Base-by-base conservation (phyloP, 2,113 vertebrate genomes). In the Ammodytes marinus region DNA sequence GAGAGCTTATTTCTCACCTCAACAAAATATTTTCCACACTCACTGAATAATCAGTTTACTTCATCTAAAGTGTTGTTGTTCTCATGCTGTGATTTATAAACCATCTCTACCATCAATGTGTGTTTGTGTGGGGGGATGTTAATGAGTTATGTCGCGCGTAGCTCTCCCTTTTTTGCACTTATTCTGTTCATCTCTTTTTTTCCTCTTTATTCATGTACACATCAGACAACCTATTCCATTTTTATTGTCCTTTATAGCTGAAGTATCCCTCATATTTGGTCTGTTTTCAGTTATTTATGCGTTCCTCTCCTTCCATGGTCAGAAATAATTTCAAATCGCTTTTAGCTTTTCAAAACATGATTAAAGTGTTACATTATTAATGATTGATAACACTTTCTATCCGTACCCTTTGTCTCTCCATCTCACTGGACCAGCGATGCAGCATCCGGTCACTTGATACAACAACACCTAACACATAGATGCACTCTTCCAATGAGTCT, bases 61-160 rank as follows among this genome's bases (percentile, higher is more conserved):
- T 84, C 37, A 45, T 79, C 58, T 13, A 74, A 86, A 39, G 74
- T 82, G 82, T 84, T 79, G 70, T 49, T 66, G 63, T 55, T 78
- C 59, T 66, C 66, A 69, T 27, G 66, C 71, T 79, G 63, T 54
- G 61, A 80, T 69, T 54, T 77, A 67, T 47, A 82, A 74, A 73
- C 60, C 57, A 69, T 47, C 59, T 39, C 67, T 59, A 45, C 53
- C 76, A 80, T 80, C 64, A 80, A 55, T 53, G 69, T 69, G 61
- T 72, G 47, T 72, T 74, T 69, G 17, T 76, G 50, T 75, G 19
- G 61, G 15, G 43, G n/a, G 57, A 59, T 74, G 53, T 57, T 59
- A 71, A 47, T 50, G 67, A 60, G 43, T 89, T 40, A 19, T 46
- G 65, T 60, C 72, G 0, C 59, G 64, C 37, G 63, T 5, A 69